A percentile compares a stretch with the other conserved stretches of the same genome.
phyloP scores from a whole-genome alignment of 2,113 vertebrate species.

The Probosciger aterrimus region DNA sequence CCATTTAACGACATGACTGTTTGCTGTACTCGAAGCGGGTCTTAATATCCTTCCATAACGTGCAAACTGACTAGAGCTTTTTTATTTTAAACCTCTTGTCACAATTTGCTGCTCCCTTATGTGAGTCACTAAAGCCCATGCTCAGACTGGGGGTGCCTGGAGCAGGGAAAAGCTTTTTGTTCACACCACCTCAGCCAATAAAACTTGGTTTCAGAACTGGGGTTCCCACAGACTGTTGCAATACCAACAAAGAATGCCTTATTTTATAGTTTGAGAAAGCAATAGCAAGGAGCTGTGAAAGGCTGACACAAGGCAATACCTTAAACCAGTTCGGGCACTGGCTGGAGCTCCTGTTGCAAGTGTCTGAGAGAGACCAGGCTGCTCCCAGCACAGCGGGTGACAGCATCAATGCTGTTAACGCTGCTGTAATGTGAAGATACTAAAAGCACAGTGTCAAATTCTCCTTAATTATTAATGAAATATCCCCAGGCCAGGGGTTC shows the following conservation, averaged over 20 bases:
- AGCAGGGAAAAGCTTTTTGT: background rate
- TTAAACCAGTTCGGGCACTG: background rate
- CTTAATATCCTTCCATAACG: background rate
- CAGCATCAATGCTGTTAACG: background rate
- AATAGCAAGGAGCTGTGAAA: background rate
- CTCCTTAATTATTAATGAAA: background rate
- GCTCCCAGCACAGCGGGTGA: background rate
- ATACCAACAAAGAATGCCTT: background rate
- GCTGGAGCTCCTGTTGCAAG: background rate
- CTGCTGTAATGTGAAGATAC: background rate
- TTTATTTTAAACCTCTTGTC: background rate
- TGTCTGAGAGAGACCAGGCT: background rate
- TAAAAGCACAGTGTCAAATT: background rate
- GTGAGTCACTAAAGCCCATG: background rate
- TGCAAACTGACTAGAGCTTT: too few species aligned
- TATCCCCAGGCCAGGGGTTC: background rate
- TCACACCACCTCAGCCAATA: background rate
- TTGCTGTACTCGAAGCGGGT: background rate
- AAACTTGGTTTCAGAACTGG: background rate
- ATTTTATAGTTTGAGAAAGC: background rate
- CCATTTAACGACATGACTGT: background rate
- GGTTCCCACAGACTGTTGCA: background rate
- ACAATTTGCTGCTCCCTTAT: background rate
- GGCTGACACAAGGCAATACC: background rate
- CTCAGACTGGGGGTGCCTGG: background rate